Evolutionary conservation across 2,888 invertebrate genomes (phyloP).

Genomic region (Schizotus pectinicornis): DNA sequence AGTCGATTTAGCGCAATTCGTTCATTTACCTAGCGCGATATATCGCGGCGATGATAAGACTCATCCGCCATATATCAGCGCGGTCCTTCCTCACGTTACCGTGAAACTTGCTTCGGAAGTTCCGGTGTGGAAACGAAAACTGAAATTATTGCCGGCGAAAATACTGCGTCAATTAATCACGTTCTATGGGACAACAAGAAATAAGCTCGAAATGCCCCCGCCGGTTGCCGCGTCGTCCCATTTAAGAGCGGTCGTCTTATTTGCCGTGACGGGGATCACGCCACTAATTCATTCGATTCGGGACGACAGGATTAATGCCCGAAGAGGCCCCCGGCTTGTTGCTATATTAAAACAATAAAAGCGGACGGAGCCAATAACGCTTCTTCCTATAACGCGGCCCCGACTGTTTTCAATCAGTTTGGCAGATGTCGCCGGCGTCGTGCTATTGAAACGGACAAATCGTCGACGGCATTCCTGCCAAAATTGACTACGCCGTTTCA

Average conservation of each 20-base stretch:
- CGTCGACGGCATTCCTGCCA: slow-evolving; percentile 27
- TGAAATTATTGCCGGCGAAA: slow-evolving; percentile 54
- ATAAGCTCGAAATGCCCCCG: slow-evolving; percentile 44
- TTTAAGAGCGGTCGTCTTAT: slow-evolving; percentile 17
- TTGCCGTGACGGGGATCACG: slow-evolving; percentile 7
- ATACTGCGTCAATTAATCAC: slow-evolving; percentile 52
- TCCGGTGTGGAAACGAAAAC: slow-evolving; percentile 55
- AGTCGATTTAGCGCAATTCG: too few species aligned
- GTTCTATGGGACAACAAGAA: slow-evolving; percentile 49
- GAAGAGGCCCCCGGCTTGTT: slow-evolving; percentile 16
- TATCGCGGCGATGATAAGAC: slow-evolving; percentile 3
- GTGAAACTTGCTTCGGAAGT: slow-evolving; percentile 53
- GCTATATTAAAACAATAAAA: slow-evolving; percentile 25
- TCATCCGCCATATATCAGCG: slow-evolving; percentile 17
- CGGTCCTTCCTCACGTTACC: slow-evolving; percentile 20
- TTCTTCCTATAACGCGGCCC: slow-evolving; percentile 12
- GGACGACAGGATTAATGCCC: background rate
- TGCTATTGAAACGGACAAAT: slow-evolving; percentile 31
- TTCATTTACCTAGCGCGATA: too few species aligned
- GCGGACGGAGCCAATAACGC: slow-evolving; percentile 25
- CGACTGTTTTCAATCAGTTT: slow-evolving; percentile 33
- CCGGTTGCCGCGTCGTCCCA: slow-evolving; percentile 17
- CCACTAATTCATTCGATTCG: slow-evolving; percentile 19
- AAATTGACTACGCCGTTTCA: slow-evolving; percentile 27
- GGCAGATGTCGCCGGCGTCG: slow-evolving; percentile 29